Evolutionary conservation across 2,797 vertebrate genomes (phyloP).

Genomic region (Poeciliopsis gracilis): DNA sequence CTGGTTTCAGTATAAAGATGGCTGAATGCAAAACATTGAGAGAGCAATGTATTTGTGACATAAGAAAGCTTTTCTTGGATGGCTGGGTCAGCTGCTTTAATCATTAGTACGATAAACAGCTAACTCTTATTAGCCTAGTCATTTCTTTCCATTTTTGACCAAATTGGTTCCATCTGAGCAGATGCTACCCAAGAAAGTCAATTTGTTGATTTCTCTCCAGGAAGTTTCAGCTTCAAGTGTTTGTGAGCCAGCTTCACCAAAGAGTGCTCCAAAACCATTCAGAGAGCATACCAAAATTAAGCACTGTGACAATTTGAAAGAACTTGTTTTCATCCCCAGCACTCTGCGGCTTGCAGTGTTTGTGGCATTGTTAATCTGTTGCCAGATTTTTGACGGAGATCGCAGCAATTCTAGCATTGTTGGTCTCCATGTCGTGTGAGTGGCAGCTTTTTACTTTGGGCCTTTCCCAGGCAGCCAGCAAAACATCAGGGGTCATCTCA

Average conservation of each 20-base stretch:
- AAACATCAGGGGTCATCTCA: slow-evolving; percentile 68
- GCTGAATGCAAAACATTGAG: not conserved
- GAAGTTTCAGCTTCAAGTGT: slow-evolving; percentile 63
- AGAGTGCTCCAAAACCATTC: slow-evolving; percentile 50
- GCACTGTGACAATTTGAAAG: slow-evolving; percentile 42
- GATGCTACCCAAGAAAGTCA: slow-evolving; percentile 67
- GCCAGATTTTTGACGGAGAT: slow-evolving; percentile 66
- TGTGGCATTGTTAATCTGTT: slow-evolving; percentile 59
- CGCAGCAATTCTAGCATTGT: slow-evolving; percentile 43
- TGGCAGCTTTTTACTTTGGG: slow-evolving; percentile 64
- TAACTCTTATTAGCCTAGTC: slow-evolving; percentile 70
- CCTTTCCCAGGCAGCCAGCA: slow-evolving; percentile 58
- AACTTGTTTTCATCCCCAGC: slow-evolving; percentile 54
- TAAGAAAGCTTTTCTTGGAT: slow-evolving; percentile 24
- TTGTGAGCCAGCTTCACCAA: slow-evolving; percentile 49
- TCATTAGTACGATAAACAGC: slow-evolving; percentile 63
- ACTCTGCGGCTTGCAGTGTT: slow-evolving; percentile 56
- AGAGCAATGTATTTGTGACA: not conserved
- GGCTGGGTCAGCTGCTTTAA: slow-evolving; percentile 57
- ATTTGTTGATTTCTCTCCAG: slow-evolving; percentile 74
- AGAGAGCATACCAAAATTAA: slow-evolving; percentile 28
- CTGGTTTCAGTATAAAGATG: not conserved
- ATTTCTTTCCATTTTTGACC: slow-evolving; percentile 64
- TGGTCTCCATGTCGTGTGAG: slow-evolving; percentile 50
- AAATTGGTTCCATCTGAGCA: slow-evolving; percentile 73